Conservation (phyloP, 2,888 invertebrate genomes). For the Tenodera sinensis region DNA sequence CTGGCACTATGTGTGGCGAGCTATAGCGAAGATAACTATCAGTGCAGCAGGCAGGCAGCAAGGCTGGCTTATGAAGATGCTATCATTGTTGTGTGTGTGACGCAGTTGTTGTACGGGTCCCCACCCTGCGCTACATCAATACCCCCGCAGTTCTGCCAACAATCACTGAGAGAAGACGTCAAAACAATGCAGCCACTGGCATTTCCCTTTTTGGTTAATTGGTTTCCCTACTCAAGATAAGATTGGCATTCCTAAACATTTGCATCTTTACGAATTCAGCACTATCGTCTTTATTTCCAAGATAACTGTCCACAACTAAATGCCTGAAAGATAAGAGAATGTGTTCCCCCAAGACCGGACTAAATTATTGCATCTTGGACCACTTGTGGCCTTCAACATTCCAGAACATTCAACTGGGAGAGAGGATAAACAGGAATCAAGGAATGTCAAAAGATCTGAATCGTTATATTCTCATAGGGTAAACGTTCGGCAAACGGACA, state of each 20-base stretch:
- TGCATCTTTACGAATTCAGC: background rate
- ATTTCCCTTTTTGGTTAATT: background rate
- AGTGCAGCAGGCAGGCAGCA: background rate
- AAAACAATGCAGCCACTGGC: background rate
- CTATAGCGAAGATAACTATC: constrained; percentile 3
- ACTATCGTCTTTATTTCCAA: background rate
- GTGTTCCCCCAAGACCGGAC: too few relatives aligned
- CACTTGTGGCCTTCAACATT: too few relatives aligned
- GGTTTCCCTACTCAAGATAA: background rate
- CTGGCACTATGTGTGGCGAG: background rate
- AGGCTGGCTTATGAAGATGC: constrained; percentile 16
- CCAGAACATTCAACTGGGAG: too few relatives aligned
- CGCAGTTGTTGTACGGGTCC: constrained; percentile 17
- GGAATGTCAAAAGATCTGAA: too few relatives aligned
- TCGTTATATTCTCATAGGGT: too few relatives aligned
- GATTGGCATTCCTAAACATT: background rate
- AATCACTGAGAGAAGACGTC: background rate
- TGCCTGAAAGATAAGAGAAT: too few relatives aligned
- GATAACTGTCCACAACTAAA: too few relatives aligned
- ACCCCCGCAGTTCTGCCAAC: constrained; percentile 12
- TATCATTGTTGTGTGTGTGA: constrained; percentile 2
- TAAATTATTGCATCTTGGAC: too few relatives aligned
- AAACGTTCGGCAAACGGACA: too few relatives aligned
- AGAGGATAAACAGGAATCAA: too few relatives aligned
- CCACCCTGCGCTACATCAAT: constrained; percentile 18